These are phyloP conservation scores for Gambusia affinis DNA, from an alignment of 2,113 vertebrate species.

Conservation along the genomic window DNA sequence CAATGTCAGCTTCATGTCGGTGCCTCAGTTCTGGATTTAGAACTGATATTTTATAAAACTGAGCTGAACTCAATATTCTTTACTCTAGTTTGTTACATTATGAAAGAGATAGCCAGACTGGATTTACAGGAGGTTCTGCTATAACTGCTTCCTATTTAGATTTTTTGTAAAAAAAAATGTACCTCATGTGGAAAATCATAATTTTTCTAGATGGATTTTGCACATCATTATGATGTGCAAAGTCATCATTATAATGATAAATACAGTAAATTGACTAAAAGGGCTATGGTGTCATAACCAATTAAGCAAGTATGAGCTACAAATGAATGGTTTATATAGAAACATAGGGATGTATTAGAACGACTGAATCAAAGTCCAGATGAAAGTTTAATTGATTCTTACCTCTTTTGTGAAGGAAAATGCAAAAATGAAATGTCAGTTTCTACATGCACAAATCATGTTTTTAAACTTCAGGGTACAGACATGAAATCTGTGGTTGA, in stretches of 20 bases:
- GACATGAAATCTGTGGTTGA: neutral
- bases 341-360: neutral
- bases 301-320: no score
- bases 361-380: neutral
- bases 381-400: neutral
- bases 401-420: neutral
- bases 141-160: no score
- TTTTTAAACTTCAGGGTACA: neutral
- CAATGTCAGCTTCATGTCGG: neutral
- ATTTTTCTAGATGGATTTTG: neutral
- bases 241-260: no score
- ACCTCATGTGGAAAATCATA: no score
- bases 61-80: neutral
- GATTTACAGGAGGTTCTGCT: neutral
- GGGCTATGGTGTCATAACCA: no score
- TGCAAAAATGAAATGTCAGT: neutral
- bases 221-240: no score
- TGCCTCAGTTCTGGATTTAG: neutral
- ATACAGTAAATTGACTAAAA: no score
- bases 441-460: neutral
- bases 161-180: no score
- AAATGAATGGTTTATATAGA: neutral
- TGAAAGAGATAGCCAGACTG: neutral
- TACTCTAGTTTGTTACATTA: no score
- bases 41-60: slow-evolving; percentile 3